These are phyloP conservation scores for Pocota personata DNA, from an alignment of 2,888 invertebrate species.

Conservation along the genomic window DNA sequence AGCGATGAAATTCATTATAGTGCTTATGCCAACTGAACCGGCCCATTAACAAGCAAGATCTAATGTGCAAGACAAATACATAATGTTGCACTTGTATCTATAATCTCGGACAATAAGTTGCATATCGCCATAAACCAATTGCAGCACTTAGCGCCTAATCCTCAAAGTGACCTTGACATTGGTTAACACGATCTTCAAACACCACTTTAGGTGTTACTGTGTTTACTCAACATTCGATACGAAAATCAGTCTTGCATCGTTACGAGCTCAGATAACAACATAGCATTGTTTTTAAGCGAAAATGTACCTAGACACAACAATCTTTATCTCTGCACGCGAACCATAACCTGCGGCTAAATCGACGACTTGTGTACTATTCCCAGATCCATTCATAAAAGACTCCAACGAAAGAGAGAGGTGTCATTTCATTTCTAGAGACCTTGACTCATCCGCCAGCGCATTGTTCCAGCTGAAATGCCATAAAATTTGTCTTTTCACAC, in stretches of 20 bases:
- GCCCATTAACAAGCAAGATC: too few relatives aligned
- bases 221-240: slow-evolving; percentile 18
- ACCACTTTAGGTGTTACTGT: not conserved
- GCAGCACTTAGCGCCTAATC: slow-evolving; percentile 4
- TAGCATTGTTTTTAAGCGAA: slow-evolving; percentile 2
- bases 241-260: slow-evolving; percentile 12
- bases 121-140: not conserved
- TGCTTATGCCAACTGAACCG: too few relatives aligned
- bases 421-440: slow-evolving; percentile 64
- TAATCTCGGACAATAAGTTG: not conserved
- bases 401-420: slow-evolving; percentile 44
- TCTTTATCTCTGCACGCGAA: slow-evolving; percentile 30
- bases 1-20: too few relatives aligned
- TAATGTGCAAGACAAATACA: not conserved
- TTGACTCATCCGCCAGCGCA: slow-evolving; percentile 55
- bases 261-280: slow-evolving; percentile 1
- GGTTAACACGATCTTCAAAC: slow-evolving; percentile 32
- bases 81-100: too few relatives aligned
- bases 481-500: slow-evolving; percentile 56
- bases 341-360: slow-evolving; percentile 36
- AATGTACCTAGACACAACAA: slow-evolving; percentile 8
- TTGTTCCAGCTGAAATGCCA: slow-evolving; percentile 27
- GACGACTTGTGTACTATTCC: slow-evolving; percentile 3
- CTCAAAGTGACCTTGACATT: slow-evolving; percentile 53
- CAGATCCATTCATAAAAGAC: slow-evolving; percentile 58